Conservation (phyloP, 2,888 invertebrate species). For the Metellina segmentata region DNA sequence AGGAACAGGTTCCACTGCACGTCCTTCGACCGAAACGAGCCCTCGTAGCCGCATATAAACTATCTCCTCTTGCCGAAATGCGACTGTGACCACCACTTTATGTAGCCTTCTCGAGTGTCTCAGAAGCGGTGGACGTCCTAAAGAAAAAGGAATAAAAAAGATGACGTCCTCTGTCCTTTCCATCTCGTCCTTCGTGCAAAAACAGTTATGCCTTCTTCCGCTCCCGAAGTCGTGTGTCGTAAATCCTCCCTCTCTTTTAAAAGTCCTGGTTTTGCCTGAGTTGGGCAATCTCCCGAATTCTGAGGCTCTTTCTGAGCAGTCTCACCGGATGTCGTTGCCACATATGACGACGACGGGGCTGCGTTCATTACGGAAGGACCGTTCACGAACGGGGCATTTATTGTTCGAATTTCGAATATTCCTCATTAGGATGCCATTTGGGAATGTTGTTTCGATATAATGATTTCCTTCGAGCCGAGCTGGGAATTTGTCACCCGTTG, state of each 20-base stretch:
- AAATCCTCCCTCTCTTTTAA: constrained; percentile 41
- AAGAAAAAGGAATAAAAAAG: constrained; percentile 1
- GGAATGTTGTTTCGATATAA: constrained; percentile 7
- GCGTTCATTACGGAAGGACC: background rate
- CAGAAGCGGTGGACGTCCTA: constrained; percentile 11
- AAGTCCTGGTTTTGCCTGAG: background rate
- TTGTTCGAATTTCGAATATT: background rate
- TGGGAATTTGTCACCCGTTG: constrained; percentile 12
- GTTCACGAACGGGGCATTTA: background rate
- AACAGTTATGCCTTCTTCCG: constrained; percentile 36
- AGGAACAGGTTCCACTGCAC: background rate
- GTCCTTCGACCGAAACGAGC: constrained; percentile 1
- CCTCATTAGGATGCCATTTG: background rate
- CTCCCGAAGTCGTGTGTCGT: constrained; percentile 47
- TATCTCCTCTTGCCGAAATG: constrained; percentile 21
- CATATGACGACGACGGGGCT: constrained; percentile 1
- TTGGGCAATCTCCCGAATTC: constrained; percentile 9
- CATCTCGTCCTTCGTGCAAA: constrained; percentile 59
- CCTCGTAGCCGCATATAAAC: background rate
- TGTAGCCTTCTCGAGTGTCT: background rate
- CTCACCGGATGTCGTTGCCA: constrained; percentile 54
- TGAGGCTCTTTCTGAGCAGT: background rate
- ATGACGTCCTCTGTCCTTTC: constrained; percentile 19
- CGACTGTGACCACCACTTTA: background rate
- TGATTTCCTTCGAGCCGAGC: constrained; percentile 27